Conservation (phyloP, 2,113 vertebrate genomes). For the Pelvicachromis taeniatus region DNA sequence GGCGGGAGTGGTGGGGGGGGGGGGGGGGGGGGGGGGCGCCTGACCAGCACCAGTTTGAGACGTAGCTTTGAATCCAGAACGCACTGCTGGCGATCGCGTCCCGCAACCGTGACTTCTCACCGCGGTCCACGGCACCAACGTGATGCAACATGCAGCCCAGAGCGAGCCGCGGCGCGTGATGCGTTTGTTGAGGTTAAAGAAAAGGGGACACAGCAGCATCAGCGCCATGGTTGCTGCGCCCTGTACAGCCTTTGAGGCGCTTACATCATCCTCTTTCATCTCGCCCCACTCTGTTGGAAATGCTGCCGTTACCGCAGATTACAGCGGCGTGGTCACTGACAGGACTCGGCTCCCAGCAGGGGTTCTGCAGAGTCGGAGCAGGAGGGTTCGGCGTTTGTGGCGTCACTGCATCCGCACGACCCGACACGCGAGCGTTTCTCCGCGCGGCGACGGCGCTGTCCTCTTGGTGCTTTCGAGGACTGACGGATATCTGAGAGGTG, state of each 20-base stretch:
- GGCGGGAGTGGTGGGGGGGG: too few relatives aligned
- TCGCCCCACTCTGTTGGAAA: neutral
- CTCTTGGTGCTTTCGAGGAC: neutral
- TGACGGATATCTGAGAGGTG: neutral
- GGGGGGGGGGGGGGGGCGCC: neutral
- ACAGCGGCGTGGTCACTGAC: neutral
- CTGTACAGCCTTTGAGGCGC: neutral
- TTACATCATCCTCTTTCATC: conserved; percentile 17
- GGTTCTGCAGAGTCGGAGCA: neutral
- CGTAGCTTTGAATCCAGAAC: neutral
- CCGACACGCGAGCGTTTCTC: neutral
- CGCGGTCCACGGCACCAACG: neutral
- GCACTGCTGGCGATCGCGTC: neutral
- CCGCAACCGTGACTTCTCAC: neutral
- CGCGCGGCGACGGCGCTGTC: neutral
- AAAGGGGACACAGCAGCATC: neutral
- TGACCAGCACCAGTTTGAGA: neutral
- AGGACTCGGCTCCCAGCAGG: neutral
- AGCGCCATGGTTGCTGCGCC: neutral
- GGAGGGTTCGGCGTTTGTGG: neutral
- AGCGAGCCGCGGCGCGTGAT: neutral
- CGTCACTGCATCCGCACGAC: neutral
- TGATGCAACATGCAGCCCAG: neutral
- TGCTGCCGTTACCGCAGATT: neutral
- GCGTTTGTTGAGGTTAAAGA: neutral